These are phyloP conservation scores for Rhimphoctona megacephalus DNA, from an alignment of 2,888 invertebrate genomes.

Conservation along the genomic window DNA sequence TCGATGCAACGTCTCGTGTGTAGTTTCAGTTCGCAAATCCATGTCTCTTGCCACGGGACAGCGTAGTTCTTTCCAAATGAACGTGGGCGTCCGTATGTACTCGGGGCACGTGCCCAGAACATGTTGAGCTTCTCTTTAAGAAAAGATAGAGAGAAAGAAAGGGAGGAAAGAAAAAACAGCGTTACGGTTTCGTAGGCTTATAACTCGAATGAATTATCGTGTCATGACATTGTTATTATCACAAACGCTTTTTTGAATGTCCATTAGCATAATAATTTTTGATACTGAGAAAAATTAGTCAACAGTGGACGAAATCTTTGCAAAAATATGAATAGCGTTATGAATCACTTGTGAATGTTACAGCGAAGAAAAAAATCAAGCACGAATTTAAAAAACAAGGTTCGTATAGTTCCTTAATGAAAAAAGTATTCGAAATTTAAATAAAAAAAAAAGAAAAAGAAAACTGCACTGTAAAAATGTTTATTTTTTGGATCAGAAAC, in stretches of 20 bases:
- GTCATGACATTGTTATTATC: slow-evolving; percentile 65
- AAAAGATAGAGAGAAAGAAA: slow-evolving; percentile 23
- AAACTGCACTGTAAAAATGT: background rate
- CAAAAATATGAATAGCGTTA: background rate
- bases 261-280: background rate
- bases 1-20: slow-evolving; percentile 65
- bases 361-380: background rate
- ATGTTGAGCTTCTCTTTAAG: slow-evolving; percentile 64
- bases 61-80: slow-evolving; percentile 74
- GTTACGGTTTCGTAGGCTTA: slow-evolving; percentile 62
- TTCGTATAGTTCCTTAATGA: background rate
- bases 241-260: slow-evolving; percentile 58
- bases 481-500: background rate
- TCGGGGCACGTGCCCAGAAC: slow-evolving; percentile 77
- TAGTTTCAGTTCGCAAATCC: slow-evolving; percentile 82
- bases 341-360: background rate
- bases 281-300: background rate
- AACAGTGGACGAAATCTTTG: background rate
- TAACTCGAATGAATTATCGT: slow-evolving; percentile 70
- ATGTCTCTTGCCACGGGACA: slow-evolving; percentile 74
- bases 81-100: slow-evolving; percentile 77
- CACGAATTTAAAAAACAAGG: background rate
- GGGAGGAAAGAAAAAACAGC: slow-evolving; percentile 22
- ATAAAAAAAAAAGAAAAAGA: too few relatives aligned
- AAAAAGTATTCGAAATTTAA: too few relatives aligned